These are phyloP conservation scores for Antrozous pallidus DNA, from an alignment of 2,797 vertebrate species.

Conservation along the genomic window DNA sequence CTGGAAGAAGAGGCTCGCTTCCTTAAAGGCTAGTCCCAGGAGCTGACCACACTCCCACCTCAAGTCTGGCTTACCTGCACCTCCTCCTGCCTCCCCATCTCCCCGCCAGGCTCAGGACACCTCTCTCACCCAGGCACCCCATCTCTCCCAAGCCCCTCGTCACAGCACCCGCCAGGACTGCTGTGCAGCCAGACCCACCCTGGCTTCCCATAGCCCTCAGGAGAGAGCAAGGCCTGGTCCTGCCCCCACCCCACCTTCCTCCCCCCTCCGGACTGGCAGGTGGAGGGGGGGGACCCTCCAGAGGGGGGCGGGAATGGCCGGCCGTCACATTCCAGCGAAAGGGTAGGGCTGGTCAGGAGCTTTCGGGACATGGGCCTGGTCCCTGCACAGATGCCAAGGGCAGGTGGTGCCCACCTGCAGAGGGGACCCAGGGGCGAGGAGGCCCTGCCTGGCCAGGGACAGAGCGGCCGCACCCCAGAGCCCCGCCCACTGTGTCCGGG, in stretches of 20 bases:
- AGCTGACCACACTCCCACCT: neutral
- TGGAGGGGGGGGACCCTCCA: neutral
- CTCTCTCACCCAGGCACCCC: neutral
- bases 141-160: too few species aligned
- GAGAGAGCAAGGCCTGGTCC: neutral
- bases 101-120: neutral
- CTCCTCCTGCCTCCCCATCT: rapidly evolving
- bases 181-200: neutral
- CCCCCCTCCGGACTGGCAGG: neutral
- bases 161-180: neutral
- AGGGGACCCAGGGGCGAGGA: too few species aligned
- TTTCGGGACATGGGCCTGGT: rapidly evolving
- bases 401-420: neutral
- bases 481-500: neutral
- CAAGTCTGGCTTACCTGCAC: too few species aligned
- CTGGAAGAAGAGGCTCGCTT: neutral
- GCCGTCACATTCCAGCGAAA: rapidly evolving
- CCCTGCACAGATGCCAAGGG: neutral
- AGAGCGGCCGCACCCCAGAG: neutral
- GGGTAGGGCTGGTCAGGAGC: neutral
- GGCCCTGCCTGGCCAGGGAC: neutral
- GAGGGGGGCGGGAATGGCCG: rapidly evolving
- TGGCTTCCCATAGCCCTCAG: neutral
- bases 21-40: neutral
- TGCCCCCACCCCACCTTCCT: rapidly evolving